Conservation (phyloP, 2,797 vertebrate genomes). For the Premnoplex brunnescens region DNA sequence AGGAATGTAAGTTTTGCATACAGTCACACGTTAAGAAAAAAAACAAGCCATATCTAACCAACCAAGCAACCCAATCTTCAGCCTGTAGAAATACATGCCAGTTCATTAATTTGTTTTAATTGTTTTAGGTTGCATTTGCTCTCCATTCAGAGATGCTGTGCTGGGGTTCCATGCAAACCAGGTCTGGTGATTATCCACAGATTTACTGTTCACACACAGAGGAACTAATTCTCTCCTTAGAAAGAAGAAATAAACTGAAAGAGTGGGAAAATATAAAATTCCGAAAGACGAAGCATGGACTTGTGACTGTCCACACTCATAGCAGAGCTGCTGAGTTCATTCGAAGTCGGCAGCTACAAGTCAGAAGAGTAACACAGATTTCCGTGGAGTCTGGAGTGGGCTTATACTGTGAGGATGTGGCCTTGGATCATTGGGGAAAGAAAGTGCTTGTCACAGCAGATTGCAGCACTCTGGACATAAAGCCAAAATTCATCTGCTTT, state of each 20-base stretch:
- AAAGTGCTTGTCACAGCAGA: neutral
- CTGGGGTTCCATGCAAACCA: rapidly evolving
- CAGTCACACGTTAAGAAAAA: neutral
- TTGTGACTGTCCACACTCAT: neutral
- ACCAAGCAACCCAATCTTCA: rapidly evolving
- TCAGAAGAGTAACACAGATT: neutral
- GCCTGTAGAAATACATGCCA: neutral
- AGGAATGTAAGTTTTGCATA: neutral
- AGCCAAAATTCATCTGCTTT: neutral
- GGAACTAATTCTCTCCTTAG: neutral
- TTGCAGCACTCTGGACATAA: neutral
- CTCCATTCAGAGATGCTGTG: neutral
- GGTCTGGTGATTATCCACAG: no score
- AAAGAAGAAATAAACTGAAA: neutral
- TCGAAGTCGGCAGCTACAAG: neutral
- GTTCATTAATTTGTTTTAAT: neutral
- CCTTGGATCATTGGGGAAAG: neutral
- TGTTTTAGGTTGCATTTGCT: neutral
- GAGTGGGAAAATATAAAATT: neutral
- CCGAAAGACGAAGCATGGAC: neutral
- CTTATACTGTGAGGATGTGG: neutral
- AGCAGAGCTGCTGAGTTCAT: neutral
- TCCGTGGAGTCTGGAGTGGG: neutral
- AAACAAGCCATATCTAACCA: neutral
- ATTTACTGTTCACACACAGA: neutral